Base-by-base conservation (phyloP, 2,113 vertebrate genomes). In the Patagioenas fasciata region DNA sequence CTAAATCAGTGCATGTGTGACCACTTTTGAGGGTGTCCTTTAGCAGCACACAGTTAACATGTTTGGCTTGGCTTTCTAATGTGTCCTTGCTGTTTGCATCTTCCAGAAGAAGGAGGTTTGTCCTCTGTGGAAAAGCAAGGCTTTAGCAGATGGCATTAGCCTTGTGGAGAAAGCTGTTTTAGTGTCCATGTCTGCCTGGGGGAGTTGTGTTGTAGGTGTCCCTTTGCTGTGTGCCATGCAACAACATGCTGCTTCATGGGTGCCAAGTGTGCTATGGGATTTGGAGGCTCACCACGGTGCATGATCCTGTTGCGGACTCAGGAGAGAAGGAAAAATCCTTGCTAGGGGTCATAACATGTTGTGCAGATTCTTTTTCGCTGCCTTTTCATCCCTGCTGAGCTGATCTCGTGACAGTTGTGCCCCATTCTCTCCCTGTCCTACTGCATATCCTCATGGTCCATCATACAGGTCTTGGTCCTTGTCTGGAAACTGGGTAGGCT, bases 191-290 rank as follows among this genome's bases (percentile, higher is more conserved):
- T n/a, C 47, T 87, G 57, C 31, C 17, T 0, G 1, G 2, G 51
- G 20, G 15, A 73, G 56, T 21, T 71, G 32, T 8, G 13, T 67
- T 34, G 16, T 1, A 19, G 18, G 0, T 25, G 5, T 32, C 26
- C 36, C 29, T 36, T 51, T 67, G 34, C 67, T 15, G 26, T 28
- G 62, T 62, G 25, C 44, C 29, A 18, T 17, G 42, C 73, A 42
- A 3, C 40, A 57, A 1, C 1, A 3, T 20, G 78, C 36, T 87
- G 26, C 51, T 44, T 80, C 7, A 0, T 1, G 42, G 23, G 4
- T 79, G 44, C 85, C 4, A 9, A 31, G 28, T 3, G 20, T 71
- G 72, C 62, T 36, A 0, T 42, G 60, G 38, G 74, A 15, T 1
- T 64, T 61, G 53, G 54, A 50, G 62, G 54, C 54, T 69, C 44